Evolutionary conservation across 2,888 invertebrate genomes (phyloP), one percentile per base, ranked within the genome.

Genomic region (Achlya flavicornis): DNA sequence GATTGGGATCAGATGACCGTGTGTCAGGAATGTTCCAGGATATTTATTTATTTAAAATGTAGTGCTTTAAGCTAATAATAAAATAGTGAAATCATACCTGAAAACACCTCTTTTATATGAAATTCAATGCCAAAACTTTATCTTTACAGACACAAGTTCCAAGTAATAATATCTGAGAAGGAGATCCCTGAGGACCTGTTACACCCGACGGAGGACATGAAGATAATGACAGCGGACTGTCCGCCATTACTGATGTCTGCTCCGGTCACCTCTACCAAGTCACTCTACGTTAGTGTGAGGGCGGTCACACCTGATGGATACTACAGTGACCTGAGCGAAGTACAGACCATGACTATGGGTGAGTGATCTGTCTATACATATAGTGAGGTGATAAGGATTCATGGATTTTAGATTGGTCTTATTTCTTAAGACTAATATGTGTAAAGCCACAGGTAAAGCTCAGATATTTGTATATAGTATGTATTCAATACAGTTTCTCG

Each of bases 211-310:
- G 90, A 76, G 0, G 86, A 85, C n/a, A 88, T 89, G 83, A 79
- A 77, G 59, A 74, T 91, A 0, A 85, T 89, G 65, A 81, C 87
- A 16, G 94, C 94, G 58, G 83, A 86, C 1, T 85, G 88, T 3
- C 89, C 94, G 0, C 93, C 94, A 26, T 93, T 96, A 4, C 95
- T 96, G 0, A 94, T 95, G 78, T 87, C 92, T 12, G 94, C 93
- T 61, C 90, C 93, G 0, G 91, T 93, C 4, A 73, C 67, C 0
- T 38, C 63, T 1, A 60, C 64, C 10, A 92, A 94, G 0, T 93
- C 95, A 10, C 85, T 95, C 72, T 96, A 95, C 76, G 96, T 96
- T 67, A 96, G 95, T 33, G 96, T 97, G 0, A 91, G 95, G 46
- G 84, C 95, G 0, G 91, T 95, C 63, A 95, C 96, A 0, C 84